These are phyloP conservation scores for Siderastrea siderea DNA, from an alignment of 92 coral and sea anemone species.

Conservation along the genomic window DNA sequence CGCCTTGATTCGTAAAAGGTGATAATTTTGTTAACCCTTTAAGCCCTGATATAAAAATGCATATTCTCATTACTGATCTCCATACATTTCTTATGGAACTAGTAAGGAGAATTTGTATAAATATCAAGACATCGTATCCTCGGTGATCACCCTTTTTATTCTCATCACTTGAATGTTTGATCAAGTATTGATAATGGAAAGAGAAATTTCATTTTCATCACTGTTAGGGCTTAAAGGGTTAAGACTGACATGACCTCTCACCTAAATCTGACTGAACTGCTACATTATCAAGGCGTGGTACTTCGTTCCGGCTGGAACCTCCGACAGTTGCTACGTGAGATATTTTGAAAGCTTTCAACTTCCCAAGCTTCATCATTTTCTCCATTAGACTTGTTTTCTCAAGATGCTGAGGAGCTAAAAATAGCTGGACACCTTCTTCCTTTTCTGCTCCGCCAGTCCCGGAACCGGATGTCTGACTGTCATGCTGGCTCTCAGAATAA, in stretches of 20 bases:
- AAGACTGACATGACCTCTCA: constrained; percentile 4
- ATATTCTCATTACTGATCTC: too few species aligned
- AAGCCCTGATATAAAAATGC: too few species aligned
- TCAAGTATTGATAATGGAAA: too few species aligned
- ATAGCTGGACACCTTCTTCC: constrained; percentile 7
- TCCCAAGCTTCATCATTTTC: constrained; percentile 62
- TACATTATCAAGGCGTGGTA: constrained; percentile 49
- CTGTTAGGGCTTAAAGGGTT: not conserved
- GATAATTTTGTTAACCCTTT: too few species aligned
- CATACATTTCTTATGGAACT: too few species aligned
- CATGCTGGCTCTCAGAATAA: constrained; percentile 1
- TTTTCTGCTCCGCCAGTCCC: constrained; percentile 23
- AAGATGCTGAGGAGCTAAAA: constrained; percentile 40
- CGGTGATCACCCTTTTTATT: too few species aligned
- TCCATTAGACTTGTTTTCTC: constrained; percentile 70
- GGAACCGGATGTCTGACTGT: constrained; percentile 18
- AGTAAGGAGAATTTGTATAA: too few species aligned
- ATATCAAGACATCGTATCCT: too few species aligned
- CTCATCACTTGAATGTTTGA: too few species aligned
- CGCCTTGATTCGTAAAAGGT: too few species aligned
- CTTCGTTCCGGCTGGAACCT: constrained; percentile 53
- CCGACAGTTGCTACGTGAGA: constrained; percentile 44
- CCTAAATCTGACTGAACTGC: constrained; percentile 76
- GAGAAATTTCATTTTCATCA: too few species aligned
- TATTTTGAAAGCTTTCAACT: constrained; percentile 53